Base-by-base conservation (phyloP, 1,140 invertebrate genomes). In the Cylas formicarius region DNA sequence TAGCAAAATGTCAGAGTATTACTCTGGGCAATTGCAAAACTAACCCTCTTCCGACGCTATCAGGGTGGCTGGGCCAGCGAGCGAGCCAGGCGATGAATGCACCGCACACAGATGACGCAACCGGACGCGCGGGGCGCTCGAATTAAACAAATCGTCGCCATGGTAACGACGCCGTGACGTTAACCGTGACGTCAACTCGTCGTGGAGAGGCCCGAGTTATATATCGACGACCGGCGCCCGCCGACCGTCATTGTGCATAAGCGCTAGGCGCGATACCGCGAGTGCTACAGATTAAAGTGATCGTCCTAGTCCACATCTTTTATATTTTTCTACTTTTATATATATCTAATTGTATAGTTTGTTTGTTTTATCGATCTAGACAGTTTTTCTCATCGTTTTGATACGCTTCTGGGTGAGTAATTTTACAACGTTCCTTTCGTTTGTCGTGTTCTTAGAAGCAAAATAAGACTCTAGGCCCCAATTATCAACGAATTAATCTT, bases 261-360 rank as follows among this genome's bases (percentile, higher is more conserved):
- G 57, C 58, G 51, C 57, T 45, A 53, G 55, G 57, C 57, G 59
- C 61, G 58, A 53, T 43, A 44, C 48, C 56, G 61, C 55, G 52
- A 53, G 58, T 60, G 57, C 52, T 53, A 53, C 42, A 51, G 49
- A 45, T 45, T 17, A n/a, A 28, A 53, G 61, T 63, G 60, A 59
- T 56, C 47, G 50, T 56, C 53, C 59, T 60, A 61, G 59, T 63
- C 59, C 61, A 61, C 58, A 59, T 57, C 57, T 61, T 63, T 61
- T 63, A 60, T 63, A 63, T 63, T 61, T 63, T 63, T 61, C 61
- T 61, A 63, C 59, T 63, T 63, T 63, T 63, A 62, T n/a, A n/a
- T n/a, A n/a, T 62, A 63, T 60, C 57, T 57, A 55, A 56, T 60
- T 56, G 58, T 60, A 60, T 56, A 60, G 56, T 60, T 60, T 60